Evolutionary conservation across 2,888 invertebrate genomes (phyloP).

Genomic region (Eilema sororculum): DNA sequence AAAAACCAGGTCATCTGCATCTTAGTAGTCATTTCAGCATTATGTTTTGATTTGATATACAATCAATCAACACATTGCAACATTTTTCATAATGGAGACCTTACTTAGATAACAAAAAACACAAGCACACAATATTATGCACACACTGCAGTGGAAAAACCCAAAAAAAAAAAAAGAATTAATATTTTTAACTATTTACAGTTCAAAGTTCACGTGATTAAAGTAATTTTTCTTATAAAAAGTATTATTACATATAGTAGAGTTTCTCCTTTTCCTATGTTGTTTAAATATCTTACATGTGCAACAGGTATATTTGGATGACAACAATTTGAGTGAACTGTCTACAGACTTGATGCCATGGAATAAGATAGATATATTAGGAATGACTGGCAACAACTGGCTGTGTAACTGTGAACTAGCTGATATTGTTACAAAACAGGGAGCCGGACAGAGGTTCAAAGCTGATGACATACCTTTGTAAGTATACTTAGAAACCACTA

Average conservation of each 20-base stretch:
- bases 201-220: too few relatives aligned
- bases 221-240: too few relatives aligned
- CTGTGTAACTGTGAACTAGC: conserved; percentile 88
- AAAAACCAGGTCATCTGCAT: conserved; percentile 77
- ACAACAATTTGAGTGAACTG: conserved; percentile 87
- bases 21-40: conserved; percentile 75
- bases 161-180: too few relatives aligned
- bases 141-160: too few relatives aligned
- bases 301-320: conserved; percentile 88
- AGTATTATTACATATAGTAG: not conserved
- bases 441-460: conserved; percentile 75
- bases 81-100: conserved; percentile 59
- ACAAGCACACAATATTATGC: not conserved
- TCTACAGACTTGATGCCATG: conserved; percentile 85
- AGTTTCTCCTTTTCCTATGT: not conserved
- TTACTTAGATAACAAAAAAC: not conserved
- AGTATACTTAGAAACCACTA: conserved; percentile 52
- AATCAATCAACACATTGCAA: conserved; percentile 68
- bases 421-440: conserved; percentile 75
- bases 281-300: not conserved
- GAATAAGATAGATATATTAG: conserved; percentile 84
- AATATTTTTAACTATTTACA: too few relatives aligned
- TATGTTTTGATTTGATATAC: conserved; percentile 71
- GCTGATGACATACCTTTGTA: conserved; percentile 76
- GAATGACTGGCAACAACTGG: conserved; percentile 89